Conservation (phyloP, 2,113 vertebrate species). For the Saguinus imperator region DNA sequence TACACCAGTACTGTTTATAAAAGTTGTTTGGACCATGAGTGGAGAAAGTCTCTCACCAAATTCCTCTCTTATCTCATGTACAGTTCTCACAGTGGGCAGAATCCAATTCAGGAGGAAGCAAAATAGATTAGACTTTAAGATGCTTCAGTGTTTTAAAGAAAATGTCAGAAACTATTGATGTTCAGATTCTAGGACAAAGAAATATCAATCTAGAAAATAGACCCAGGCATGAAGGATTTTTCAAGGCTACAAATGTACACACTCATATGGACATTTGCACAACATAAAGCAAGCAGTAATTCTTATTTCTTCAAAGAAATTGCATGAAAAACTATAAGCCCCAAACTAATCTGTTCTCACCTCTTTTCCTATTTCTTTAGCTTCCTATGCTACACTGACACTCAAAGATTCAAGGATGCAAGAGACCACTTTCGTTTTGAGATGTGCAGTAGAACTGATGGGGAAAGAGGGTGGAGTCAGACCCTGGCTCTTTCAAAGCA, state of each 20-base stretch:
- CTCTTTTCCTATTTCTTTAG: not conserved
- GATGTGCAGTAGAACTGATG: too few species aligned
- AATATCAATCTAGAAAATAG: not conserved
- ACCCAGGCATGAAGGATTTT: not conserved
- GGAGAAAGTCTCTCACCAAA: not conserved
- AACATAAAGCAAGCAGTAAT: not conserved
- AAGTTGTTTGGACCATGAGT: constrained; percentile 5
- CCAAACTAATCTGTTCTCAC: not conserved
- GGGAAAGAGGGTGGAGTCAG: not conserved
- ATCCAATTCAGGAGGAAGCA: constrained; percentile 29
- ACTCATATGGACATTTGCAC: not conserved
- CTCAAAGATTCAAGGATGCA: not conserved
- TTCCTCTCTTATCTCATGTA: not conserved
- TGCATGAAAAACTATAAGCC: not conserved
- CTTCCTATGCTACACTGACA: not conserved
- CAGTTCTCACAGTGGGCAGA: not conserved
- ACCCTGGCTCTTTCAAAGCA: not conserved
- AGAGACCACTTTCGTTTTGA: not conserved
- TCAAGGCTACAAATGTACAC: not conserved
- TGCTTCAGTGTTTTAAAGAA: constrained; percentile 11
- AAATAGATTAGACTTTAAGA: constrained; percentile 29
- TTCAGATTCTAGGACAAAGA: constrained; percentile 25
- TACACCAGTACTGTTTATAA: not conserved
- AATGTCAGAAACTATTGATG: constrained; percentile 54
- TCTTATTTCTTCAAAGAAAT: not conserved